Conservation (phyloP, 2,888 invertebrate genomes). For the Andrena camellia region DNA sequence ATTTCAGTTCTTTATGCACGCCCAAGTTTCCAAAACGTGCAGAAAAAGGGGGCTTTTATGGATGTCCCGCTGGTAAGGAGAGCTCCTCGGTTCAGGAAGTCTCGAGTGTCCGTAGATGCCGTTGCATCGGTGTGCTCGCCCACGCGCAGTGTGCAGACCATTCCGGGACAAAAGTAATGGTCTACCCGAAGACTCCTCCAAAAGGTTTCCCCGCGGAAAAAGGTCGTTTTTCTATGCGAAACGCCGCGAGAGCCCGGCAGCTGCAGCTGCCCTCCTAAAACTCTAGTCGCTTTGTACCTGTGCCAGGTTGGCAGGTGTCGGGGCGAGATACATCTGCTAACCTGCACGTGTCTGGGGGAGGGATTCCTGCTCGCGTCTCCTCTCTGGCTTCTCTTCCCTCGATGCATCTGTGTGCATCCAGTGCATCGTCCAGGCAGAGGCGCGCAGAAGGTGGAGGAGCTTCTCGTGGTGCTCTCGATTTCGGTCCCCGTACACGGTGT, state of each 20-base stretch:
- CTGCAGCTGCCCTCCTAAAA: slow-evolving; percentile 62
- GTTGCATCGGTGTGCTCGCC: slow-evolving; percentile 37
- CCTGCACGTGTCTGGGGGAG: slow-evolving; percentile 66
- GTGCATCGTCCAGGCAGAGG: background rate
- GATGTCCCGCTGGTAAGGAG: background rate
- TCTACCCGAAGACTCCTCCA: background rate
- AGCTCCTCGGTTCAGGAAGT: slow-evolving; percentile 8
- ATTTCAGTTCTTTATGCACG: background rate
- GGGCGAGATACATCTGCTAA: slow-evolving; percentile 77
- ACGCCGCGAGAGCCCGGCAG: slow-evolving; percentile 24
- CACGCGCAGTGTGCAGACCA: slow-evolving; percentile 6
- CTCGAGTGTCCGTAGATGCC: slow-evolving; percentile 5
- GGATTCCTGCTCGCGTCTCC: slow-evolving; percentile 41
- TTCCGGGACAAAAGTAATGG: slow-evolving; percentile 28
- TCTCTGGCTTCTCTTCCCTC: background rate
- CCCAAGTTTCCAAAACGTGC: slow-evolving; percentile 8
- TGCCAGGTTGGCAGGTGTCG: slow-evolving; percentile 77
- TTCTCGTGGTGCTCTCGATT: slow-evolving; percentile 50
- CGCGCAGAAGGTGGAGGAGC: slow-evolving; percentile 49
- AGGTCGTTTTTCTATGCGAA: slow-evolving; percentile 39
- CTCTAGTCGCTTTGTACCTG: slow-evolving; percentile 61
- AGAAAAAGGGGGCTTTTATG: slow-evolving; percentile 10
- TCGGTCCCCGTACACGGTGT: slow-evolving; percentile 24
- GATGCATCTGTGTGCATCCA: background rate
- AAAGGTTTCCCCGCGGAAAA: slow-evolving; percentile 37